Base-by-base conservation (phyloP, 2,113 vertebrate species). In the Varanus komodoensis region DNA sequence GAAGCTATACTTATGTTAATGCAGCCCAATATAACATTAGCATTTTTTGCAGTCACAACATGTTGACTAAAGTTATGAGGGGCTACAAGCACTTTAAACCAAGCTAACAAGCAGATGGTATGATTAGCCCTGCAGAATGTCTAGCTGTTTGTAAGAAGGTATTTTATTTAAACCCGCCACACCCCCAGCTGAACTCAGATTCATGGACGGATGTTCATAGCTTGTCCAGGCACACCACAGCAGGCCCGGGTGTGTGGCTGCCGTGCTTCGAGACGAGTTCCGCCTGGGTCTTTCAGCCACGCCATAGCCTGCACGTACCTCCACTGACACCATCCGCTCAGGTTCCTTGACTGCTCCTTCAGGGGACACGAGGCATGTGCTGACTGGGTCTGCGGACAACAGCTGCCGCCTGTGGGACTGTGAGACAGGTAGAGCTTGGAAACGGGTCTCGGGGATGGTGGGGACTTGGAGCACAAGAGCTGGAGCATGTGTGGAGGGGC, bases 331-430 rank as follows among this genome's bases (percentile, higher is more conserved):
- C 2, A 1, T 2, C 0, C 29, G 1, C 61, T 50, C 9, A 19
- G 21, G 0, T 94, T 96, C 96, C 97, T 94, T 98, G 93, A 97
- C 96, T 38, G 29, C 1, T 2, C 19, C 32, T 54, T 29, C 95
- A 99, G 99, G 99, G 99, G 99, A 99, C 95, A 99, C 99, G 0
- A 98, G 98, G 44, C 98, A 98, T 1, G 99, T 99, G 57, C 97
- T 99, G 54, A 99, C 99, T 0, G 99, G 99, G 85, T 99, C 99
- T 27, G 99, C 99, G 0, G 99, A 99, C 94, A 99, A 99, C 96
- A 98, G 98, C 96, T 99, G 99, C 93, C 97, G 99, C 6, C 98
- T 99, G 34, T 99, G 99, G 99, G 99, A 99, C 96, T 99, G 99
- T 84, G 98, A 99, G 94, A 99, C 99, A 0, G 99, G 99, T 99